phyloP scores from a whole-genome alignment of 1,140 invertebrate genomes.

The Amphibalanus amphitrite region DNA sequence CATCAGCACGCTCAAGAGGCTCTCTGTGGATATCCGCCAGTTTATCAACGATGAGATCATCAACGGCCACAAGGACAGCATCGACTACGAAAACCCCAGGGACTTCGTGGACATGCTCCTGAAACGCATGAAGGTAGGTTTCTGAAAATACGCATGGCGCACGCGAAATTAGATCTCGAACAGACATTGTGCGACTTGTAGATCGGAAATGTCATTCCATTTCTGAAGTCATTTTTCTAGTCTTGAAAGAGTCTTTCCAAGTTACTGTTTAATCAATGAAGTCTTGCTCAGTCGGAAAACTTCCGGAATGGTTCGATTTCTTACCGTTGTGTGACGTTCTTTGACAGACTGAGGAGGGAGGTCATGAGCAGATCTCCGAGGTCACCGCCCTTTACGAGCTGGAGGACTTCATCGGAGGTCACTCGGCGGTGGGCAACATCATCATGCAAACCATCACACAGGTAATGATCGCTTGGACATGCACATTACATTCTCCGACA shows the following conservation, averaged over 20 bases:
- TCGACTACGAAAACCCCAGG: constrained; percentile 20
- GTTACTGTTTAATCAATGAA: no score
- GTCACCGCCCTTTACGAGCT: constrained; percentile 16
- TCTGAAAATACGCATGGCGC: no score
- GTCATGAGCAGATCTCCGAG: constrained; percentile 7
- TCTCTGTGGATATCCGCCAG: constrained; percentile 46
- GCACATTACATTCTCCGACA: no score
- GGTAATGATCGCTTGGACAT: constrained; percentile 1
- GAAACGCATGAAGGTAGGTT: neutral
- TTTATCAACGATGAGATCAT: constrained; percentile 57
- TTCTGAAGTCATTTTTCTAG: no score
- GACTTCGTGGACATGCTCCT: constrained; percentile 60
- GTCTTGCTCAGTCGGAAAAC: no score
- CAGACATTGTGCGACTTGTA: no score
- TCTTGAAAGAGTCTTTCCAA: no score
- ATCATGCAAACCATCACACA: constrained; percentile 47
- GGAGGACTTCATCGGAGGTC: constrained; percentile 54
- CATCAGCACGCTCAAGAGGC: constrained; percentile 44
- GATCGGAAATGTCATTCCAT: no score
- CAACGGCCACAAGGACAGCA: constrained; percentile 17
- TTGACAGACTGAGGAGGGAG: no score
- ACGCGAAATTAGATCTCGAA: no score
- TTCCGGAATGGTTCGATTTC: no score
- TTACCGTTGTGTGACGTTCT: no score
- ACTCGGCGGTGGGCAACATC: constrained; percentile 67